phyloP scores from a whole-genome alignment of 2,797 vertebrate genomes.

The Lagodon rhomboides region DNA sequence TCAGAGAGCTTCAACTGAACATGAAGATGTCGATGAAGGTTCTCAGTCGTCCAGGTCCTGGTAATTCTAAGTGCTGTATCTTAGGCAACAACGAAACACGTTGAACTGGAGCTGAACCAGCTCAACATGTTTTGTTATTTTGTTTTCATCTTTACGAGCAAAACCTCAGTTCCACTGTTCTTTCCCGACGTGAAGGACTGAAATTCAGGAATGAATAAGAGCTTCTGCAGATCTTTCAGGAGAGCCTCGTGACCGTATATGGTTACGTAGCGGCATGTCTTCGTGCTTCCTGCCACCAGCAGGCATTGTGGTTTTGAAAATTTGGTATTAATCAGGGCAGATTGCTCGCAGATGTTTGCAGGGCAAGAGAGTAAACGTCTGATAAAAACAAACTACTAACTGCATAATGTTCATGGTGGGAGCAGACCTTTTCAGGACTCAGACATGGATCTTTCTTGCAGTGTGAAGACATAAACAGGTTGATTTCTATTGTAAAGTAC shows the following conservation, averaged over 20 bases:
- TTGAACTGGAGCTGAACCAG: too few species aligned
- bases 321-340: conserved; percentile 69
- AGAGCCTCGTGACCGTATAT: conserved; percentile 62
- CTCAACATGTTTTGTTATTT: conserved; percentile 14
- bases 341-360: conserved; percentile 68
- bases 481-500: too few species aligned
- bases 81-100: too few species aligned
- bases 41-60: too few species aligned
- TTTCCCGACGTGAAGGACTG: conserved; percentile 1
- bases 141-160: conserved; percentile 19
- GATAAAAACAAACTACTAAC: conserved; percentile 34
- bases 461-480: neutral
- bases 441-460: neutral
- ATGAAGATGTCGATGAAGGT: neutral
- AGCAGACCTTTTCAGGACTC: neutral
- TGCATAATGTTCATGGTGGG: neutral
- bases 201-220: conserved; percentile 56
- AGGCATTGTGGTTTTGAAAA: conserved; percentile 42
- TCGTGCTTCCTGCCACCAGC: conserved; percentile 43
- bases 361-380: conserved; percentile 36
- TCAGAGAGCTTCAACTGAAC: neutral
- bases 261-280: conserved; percentile 39
- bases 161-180: conserved; percentile 6
- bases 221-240: conserved; percentile 50
- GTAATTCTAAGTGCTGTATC: too few species aligned